Conservation (phyloP, 2,888 invertebrate species). For the Eutolmus rufibarbis region DNA sequence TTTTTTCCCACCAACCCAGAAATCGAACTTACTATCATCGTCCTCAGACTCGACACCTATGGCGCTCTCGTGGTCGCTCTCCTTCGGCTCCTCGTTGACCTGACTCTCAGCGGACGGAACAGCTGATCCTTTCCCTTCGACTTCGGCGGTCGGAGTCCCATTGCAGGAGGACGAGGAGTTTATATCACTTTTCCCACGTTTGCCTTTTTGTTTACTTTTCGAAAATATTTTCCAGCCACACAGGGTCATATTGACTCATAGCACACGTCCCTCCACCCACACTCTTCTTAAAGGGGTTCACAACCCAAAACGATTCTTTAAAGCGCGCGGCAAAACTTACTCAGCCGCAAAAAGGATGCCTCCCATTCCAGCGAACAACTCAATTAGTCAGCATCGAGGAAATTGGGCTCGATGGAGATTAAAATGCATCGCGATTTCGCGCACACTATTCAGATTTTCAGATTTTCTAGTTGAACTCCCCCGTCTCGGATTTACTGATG, state of each 20-base stretch:
- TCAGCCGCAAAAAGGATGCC: background rate
- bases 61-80: background rate
- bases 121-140: background rate
- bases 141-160: background rate
- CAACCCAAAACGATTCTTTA: background rate
- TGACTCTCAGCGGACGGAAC: background rate
- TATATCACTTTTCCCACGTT: background rate
- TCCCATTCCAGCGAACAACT: background rate
- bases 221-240: slow-evolving; percentile 39
- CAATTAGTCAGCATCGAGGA: background rate
- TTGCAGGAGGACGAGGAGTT: slow-evolving; percentile 1
- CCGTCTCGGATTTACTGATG: background rate
- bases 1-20: background rate
- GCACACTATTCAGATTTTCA: background rate
- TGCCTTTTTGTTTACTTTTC: slow-evolving; percentile 36
- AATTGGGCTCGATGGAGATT: background rate
- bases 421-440: background rate
- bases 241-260: slow-evolving; percentile 30
- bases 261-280: background rate
- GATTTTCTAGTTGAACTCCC: background rate
- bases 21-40: background rate
- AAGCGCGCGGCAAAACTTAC: background rate
- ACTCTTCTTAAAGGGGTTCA: background rate
- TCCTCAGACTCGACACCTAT: background rate
- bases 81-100: background rate